Percentiles rank a stretch among this genome's conserved stretches.
These are phyloP conservation scores for Pachyuromys duprasi DNA, from an alignment of 2,797 vertebrate genomes.

Conservation along the genomic window DNA sequence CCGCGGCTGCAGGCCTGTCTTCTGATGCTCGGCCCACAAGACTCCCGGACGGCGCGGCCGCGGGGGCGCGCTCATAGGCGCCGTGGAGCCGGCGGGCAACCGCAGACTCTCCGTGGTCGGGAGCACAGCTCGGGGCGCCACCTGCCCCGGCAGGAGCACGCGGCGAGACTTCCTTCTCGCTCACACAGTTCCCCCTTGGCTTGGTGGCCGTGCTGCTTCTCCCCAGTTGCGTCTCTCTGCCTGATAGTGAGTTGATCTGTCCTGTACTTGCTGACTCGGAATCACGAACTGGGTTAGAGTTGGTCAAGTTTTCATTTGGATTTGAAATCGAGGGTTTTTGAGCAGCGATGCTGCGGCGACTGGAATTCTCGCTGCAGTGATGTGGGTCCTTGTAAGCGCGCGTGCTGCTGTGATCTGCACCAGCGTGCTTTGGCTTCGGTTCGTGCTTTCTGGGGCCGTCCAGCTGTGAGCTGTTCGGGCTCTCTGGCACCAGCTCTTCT, in stretches of 20 bases:
- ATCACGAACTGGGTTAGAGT: constrained; percentile 67
- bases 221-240: constrained; percentile 66
- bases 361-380: constrained; percentile 47
- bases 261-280: constrained; percentile 71
- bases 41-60: too few relatives aligned
- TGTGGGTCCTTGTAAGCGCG: constrained; percentile 42
- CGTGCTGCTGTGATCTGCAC: constrained; percentile 69
- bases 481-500: constrained; percentile 70
- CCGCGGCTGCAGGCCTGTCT: neutral
- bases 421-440: constrained; percentile 69
- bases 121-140: neutral
- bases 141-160: constrained; percentile 68
- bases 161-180: constrained; percentile 71
- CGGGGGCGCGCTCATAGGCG: too few relatives aligned
- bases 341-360: constrained; percentile 56
- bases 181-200: constrained; percentile 47
- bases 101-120: too few relatives aligned
- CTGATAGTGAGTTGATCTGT: constrained; percentile 73
- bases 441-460: constrained; percentile 69
- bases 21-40: too few relatives aligned
- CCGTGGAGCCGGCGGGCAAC: too few relatives aligned
- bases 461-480: constrained; percentile 68
- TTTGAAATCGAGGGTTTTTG: constrained; percentile 67
- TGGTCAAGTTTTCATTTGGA: constrained; percentile 76
- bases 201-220: constrained; percentile 67